phyloP scores from a whole-genome alignment of 2,888 invertebrate genomes.

The Sinodicranocentrus sp. region DNA sequence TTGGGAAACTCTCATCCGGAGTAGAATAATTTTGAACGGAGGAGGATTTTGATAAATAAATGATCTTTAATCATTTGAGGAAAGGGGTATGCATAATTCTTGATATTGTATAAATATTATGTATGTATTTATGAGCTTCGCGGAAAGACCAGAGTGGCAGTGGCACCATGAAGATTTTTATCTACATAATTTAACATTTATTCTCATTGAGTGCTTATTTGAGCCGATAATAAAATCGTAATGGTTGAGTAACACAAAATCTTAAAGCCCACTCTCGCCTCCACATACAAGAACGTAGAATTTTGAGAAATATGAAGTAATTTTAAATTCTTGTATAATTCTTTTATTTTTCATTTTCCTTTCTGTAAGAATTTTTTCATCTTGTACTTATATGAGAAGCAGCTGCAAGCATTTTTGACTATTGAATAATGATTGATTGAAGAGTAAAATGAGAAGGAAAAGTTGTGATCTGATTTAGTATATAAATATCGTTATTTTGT shows the following conservation, averaged over 20 bases:
- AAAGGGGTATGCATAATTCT: background rate
- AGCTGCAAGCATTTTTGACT: background rate
- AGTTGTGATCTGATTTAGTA: background rate
- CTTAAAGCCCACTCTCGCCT: background rate
- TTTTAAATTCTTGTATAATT: background rate
- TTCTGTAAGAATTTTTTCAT: background rate
- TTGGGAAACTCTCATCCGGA: no score
- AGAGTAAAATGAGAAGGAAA: background rate
- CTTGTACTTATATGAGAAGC: background rate
- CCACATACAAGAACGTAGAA: background rate
- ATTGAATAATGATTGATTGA: background rate
- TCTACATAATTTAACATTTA: slow-evolving; percentile 34
- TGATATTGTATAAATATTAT: background rate
- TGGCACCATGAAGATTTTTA: slow-evolving; percentile 60
- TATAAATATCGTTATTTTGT: background rate
- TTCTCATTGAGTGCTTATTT: slow-evolving; percentile 1
- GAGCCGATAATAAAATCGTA: slow-evolving; percentile 1
- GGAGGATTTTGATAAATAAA: background rate
- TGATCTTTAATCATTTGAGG: background rate
- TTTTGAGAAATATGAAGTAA: background rate
- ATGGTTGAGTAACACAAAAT: slow-evolving; percentile 32
- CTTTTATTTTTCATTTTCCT: background rate
- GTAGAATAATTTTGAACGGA: background rate
- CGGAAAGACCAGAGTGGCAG: slow-evolving; percentile 5
- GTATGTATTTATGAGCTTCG: background rate